Conservation (phyloP, 2,797 vertebrate species). For the Psittacula derbiana region DNA sequence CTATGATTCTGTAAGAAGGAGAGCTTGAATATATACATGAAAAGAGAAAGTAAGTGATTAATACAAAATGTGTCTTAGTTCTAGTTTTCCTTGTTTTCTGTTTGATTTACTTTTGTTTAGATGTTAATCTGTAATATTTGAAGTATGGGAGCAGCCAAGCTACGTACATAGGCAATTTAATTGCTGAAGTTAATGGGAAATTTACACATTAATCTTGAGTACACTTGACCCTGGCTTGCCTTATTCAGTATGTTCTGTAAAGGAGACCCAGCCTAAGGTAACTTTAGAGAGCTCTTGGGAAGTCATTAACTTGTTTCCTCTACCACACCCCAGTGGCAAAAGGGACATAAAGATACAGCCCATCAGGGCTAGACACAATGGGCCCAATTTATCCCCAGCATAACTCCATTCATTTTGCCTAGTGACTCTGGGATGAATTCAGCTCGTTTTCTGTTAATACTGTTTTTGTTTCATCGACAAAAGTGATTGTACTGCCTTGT, state of each 20-base stretch:
- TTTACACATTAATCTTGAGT: not conserved
- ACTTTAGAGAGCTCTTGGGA: not conserved
- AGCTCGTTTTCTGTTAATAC: constrained; percentile 42
- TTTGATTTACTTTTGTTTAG: not conserved
- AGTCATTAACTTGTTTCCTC: constrained; percentile 17
- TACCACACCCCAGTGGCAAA: not conserved
- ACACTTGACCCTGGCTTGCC: not conserved
- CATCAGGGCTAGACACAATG: constrained; percentile 30
- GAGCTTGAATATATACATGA: not conserved
- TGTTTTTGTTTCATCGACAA: constrained; percentile 54
- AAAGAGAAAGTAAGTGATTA: not conserved
- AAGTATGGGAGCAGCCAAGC: not conserved
- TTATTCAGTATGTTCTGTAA: not conserved
- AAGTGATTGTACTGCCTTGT: constrained; percentile 54
- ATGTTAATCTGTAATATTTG: not conserved
- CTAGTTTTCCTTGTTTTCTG: not conserved
- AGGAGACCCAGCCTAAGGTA: not conserved
- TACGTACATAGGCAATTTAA: not conserved
- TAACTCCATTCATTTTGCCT: constrained; percentile 43
- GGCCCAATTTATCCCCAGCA: constrained; percentile 24
- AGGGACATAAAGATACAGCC: not conserved
- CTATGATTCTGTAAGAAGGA: not conserved
- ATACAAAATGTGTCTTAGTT: not conserved
- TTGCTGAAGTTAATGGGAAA: not conserved
- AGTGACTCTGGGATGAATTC: constrained; percentile 48